Conservation (phyloP, 1,140 invertebrate genomes). For the Drosophila setifemur region DNA sequence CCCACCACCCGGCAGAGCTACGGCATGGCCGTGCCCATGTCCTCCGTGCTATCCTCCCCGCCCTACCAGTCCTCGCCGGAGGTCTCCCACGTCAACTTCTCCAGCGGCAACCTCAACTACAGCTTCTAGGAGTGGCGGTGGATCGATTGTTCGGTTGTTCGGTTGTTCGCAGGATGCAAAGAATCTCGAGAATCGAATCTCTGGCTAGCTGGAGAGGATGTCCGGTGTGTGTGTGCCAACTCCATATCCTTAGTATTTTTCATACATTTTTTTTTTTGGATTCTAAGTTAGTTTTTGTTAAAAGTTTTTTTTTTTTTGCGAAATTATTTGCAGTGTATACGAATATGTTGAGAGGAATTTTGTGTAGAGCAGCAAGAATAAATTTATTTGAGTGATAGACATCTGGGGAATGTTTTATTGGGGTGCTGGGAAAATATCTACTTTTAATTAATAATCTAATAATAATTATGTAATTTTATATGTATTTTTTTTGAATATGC, state of each 20-base stretch:
- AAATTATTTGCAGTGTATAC: neutral
- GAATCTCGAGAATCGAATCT: neutral
- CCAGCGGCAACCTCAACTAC: slow-evolving; percentile 68
- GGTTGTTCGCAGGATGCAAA: too few relatives aligned
- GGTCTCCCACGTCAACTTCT: slow-evolving; percentile 73
- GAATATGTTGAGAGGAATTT: neutral
- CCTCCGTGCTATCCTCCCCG: slow-evolving; percentile 36
- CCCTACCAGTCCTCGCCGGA: slow-evolving; percentile 50
- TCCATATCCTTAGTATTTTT: too few relatives aligned
- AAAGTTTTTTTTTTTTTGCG: neutral
- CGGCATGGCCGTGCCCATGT: slow-evolving; percentile 49
- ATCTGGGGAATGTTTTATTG: neutral
- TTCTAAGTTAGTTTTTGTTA: too few relatives aligned
- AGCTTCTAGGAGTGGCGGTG: slow-evolving; percentile 53
- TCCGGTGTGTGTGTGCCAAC: neutral
- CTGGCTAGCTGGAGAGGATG: neutral
- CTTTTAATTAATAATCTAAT: too few relatives aligned
- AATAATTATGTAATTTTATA: too few relatives aligned
- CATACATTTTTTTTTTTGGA: too few relatives aligned
- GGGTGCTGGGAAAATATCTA: too few relatives aligned
- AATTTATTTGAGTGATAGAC: neutral
- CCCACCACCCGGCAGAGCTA: slow-evolving; percentile 46
- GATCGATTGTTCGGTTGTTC: too few relatives aligned
- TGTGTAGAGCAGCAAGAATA: neutral
- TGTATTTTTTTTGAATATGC: too few relatives aligned